Evolutionary conservation across 1,140 invertebrate genomes (phyloP).

Genomic region (Galleria mellonella): DNA sequence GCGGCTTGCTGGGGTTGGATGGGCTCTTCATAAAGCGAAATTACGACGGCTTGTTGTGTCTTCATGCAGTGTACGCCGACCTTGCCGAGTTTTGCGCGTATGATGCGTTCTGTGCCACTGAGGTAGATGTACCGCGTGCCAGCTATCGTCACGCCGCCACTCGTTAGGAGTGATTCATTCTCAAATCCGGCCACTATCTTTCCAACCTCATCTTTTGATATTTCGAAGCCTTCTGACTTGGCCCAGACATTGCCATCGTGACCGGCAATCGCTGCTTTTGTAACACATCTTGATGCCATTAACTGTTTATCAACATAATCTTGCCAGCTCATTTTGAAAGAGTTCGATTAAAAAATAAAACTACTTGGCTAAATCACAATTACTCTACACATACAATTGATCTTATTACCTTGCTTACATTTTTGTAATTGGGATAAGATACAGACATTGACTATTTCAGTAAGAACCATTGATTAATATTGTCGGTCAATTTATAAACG

Average conservation of each 20-base stretch:
- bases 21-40: constrained; percentile 94
- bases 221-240: constrained; percentile 93
- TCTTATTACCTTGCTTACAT: too few relatives aligned
- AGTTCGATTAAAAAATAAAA: constrained; percentile 69
- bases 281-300: constrained; percentile 93
- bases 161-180: constrained; percentile 88
- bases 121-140: constrained; percentile 94
- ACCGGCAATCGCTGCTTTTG: constrained; percentile 94
- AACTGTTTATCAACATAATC: constrained; percentile 98
- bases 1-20: constrained; percentile 96
- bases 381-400: constrained; percentile 61
- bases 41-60: constrained; percentile 93
- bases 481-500: too few relatives aligned
- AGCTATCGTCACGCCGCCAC: constrained; percentile 90
- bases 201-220: constrained; percentile 90
- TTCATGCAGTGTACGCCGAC: constrained; percentile 96
- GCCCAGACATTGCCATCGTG: constrained; percentile 97
- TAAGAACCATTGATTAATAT: too few relatives aligned
- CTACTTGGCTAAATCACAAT: constrained; percentile 68
- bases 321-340: constrained; percentile 93
- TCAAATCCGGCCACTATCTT: constrained; percentile 92
- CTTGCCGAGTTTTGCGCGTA: constrained; percentile 93
- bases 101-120: constrained; percentile 91
- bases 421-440: too few relatives aligned
- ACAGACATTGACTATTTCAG: too few relatives aligned